A percentile compares a stretch with the other conserved stretches of the same genome.
These are phyloP conservation scores for Tetramorium bicarinatum DNA, from an alignment of 2,888 invertebrate genomes.

Conservation along the genomic window DNA sequence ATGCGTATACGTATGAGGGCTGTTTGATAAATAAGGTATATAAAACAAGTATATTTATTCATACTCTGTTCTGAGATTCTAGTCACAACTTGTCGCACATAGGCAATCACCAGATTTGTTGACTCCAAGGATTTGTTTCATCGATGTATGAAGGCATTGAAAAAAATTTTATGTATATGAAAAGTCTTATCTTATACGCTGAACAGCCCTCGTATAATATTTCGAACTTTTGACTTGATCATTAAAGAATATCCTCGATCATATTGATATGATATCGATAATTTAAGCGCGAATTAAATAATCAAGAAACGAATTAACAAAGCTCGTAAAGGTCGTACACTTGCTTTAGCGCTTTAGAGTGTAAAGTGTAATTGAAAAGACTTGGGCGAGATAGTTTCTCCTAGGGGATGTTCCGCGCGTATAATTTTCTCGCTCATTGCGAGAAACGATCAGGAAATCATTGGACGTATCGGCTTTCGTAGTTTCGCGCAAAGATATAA, in stretches of 20 bases:
- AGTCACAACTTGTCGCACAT: too few species aligned
- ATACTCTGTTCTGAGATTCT: too few species aligned
- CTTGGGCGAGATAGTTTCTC: slow-evolving; percentile 19
- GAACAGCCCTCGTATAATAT: not conserved
- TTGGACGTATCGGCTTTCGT: slow-evolving; percentile 6
- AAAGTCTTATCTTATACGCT: too few species aligned
- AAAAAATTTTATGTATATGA: too few species aligned
- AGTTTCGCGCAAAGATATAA: slow-evolving; percentile 38
- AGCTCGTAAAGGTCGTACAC: not conserved
- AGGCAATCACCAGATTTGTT: too few species aligned
- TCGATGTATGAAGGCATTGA: too few species aligned
- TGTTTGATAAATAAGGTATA: too few species aligned
- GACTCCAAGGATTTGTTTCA: too few species aligned
- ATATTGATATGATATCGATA: not conserved
- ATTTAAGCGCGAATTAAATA: not conserved
- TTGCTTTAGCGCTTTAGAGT: not conserved
- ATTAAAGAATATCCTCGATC: not conserved
- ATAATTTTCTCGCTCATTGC: not conserved
- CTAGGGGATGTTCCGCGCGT: not conserved
- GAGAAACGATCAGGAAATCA: not conserved
- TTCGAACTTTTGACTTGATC: not conserved
- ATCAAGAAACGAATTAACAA: slow-evolving; percentile 17
- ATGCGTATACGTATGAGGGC: not conserved
- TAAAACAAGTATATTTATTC: too few species aligned
- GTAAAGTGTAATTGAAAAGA: not conserved